Evolutionary conservation across 2,888 invertebrate genomes (phyloP).

Genomic region (Chrysina gloriosa): DNA sequence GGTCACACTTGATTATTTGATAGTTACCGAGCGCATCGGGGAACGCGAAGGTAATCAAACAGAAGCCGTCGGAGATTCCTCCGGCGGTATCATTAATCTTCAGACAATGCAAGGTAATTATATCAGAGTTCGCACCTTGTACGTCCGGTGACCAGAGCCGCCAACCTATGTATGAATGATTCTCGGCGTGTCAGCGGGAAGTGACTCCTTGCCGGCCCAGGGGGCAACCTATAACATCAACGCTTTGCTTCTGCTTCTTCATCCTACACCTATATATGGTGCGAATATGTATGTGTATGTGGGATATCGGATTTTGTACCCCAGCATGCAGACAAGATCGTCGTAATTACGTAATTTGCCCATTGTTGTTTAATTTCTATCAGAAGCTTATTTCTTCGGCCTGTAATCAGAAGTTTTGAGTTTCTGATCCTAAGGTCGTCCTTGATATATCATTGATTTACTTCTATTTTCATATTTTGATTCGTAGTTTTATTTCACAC

Average conservation of each 20-base stretch:
- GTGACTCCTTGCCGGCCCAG: constrained; percentile 21
- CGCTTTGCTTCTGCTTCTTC: constrained; percentile 13
- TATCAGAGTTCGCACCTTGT: constrained; percentile 55
- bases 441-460: no score
- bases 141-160: constrained; percentile 22
- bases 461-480: no score
- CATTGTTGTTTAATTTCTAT: no score
- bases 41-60: constrained; percentile 60
- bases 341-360: no score
- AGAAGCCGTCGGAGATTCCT: constrained; percentile 62
- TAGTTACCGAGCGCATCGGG: constrained; percentile 47
- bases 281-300: no score
- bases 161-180: constrained; percentile 36
- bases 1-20: constrained; percentile 62
- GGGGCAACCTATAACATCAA: constrained; percentile 16
- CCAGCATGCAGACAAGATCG: no score
- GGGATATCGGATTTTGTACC: no score
- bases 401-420: no score
- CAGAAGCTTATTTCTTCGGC: no score
- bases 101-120: constrained; percentile 64
- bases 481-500: no score
- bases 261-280: no score
- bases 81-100: constrained; percentile 63
- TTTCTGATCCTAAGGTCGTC: no score
- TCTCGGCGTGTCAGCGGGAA: constrained; percentile 39